A percentile compares a stretch with the other conserved stretches of the same genome.
Conservation (phyloP, 2,113 vertebrate species). For the Rhegmatorhina hoffmannsi region DNA sequence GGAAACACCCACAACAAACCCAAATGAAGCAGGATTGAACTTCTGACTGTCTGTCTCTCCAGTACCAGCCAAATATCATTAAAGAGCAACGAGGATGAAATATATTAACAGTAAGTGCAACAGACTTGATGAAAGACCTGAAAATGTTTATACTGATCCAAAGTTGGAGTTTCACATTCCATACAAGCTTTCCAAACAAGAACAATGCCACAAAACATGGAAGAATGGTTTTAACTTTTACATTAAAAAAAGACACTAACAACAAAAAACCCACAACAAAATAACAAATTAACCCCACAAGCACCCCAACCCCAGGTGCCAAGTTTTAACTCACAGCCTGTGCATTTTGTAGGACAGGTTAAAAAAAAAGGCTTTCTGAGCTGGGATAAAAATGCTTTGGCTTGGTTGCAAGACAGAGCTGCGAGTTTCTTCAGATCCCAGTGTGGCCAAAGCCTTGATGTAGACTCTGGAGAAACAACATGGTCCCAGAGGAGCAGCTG, state of each 20-base stretch:
- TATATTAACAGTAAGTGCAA: background rate
- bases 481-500: background rate
- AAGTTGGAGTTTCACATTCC: background rate
- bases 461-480: accelerated
- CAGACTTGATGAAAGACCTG: background rate
- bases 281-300: background rate
- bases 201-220: background rate
- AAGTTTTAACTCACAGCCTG: background rate
- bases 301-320: background rate
- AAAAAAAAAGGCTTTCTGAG: background rate
- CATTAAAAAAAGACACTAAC: background rate
- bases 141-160: background rate
- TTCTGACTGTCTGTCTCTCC: constrained; percentile 11
- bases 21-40: background rate
- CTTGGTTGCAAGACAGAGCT: background rate
- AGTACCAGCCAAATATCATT: background rate
- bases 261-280: background rate
- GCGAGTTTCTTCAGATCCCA: accelerated
- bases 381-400: background rate
- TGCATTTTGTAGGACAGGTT: background rate
- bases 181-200: background rate
- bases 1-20: background rate
- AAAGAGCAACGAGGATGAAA: background rate
- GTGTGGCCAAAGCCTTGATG: background rate
- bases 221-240: background rate